phyloP scores from a whole-genome alignment of 2,797 vertebrate genomes.

The Malacoctenus gilli region DNA sequence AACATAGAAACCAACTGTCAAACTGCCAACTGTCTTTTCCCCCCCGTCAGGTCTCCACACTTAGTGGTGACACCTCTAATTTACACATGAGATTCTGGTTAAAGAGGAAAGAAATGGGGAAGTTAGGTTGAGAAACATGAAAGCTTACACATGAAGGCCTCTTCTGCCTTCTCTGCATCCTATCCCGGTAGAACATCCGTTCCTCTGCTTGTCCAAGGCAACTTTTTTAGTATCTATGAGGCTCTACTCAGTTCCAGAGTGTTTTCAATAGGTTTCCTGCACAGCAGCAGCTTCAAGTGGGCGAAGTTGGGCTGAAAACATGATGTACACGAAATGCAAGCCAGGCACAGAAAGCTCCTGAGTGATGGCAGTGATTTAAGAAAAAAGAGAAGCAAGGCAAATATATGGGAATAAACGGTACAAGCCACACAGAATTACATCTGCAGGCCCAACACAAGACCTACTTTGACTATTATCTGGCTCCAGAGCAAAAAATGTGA shows the following conservation, averaged over 20 bases:
- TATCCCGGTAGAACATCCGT: too few relatives aligned
- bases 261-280: too few relatives aligned
- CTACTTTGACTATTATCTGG: conserved; percentile 32
- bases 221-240: too few relatives aligned
- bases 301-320: too few relatives aligned
- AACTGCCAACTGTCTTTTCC: conserved; percentile 3
- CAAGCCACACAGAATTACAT: conserved; percentile 10
- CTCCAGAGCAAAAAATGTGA: conserved; percentile 6
- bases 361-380: conserved; percentile 3
- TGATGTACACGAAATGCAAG: too few relatives aligned
- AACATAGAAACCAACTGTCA: conserved; percentile 41
- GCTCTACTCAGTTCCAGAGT: too few relatives aligned
- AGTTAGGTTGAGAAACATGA: too few relatives aligned
- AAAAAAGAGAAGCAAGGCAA: conserved; percentile 6
- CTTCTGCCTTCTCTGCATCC: too few relatives aligned
- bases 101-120: not conserved
- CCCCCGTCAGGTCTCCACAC: not conserved
- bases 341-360: not conserved
- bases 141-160: too few relatives aligned
- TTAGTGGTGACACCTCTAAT: not conserved
- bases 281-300: too few relatives aligned
- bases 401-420: conserved; percentile 7
- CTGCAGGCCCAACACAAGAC: conserved; percentile 22
- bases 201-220: too few relatives aligned
- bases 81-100: not conserved